These are phyloP conservation scores for Apodemia duryi DNA, from an alignment of 2,888 invertebrate species.

Conservation along the genomic window DNA sequence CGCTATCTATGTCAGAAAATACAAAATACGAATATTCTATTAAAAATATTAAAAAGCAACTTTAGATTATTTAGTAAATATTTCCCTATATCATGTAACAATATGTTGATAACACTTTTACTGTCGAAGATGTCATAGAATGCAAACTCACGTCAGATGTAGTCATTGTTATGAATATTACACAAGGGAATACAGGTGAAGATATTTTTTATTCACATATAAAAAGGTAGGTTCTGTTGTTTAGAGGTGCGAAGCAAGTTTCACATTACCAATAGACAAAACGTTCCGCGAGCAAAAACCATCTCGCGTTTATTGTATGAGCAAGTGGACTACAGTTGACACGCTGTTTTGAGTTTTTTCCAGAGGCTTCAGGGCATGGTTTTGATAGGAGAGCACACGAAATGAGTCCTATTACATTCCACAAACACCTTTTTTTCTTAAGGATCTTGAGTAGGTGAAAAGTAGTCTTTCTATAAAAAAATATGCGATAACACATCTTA, in stretches of 20 bases:
- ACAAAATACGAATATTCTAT: too few relatives aligned
- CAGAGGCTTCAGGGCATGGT: slow-evolving; percentile 39
- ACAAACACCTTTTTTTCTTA: slow-evolving; percentile 65
- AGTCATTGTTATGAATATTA: slow-evolving; percentile 47
- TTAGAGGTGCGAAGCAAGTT: slow-evolving; percentile 70
- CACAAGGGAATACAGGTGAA: slow-evolving; percentile 46
- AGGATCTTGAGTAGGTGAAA: slow-evolving; percentile 72
- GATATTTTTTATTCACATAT: slow-evolving; percentile 59
- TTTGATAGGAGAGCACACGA: slow-evolving; percentile 35
- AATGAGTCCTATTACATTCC: slow-evolving; percentile 47
- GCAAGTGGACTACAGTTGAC: slow-evolving; percentile 28
- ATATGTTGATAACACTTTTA: too few relatives aligned
- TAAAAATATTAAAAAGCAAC: too few relatives aligned
- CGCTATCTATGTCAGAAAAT: too few relatives aligned
- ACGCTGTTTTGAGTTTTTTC: slow-evolving; percentile 41
- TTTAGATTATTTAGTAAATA: too few relatives aligned
- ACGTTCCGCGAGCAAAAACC: slow-evolving; percentile 52
- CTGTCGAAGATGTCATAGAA: too few relatives aligned
- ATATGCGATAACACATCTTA: slow-evolving; percentile 54
- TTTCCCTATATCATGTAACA: too few relatives aligned
- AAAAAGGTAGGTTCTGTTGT: slow-evolving; percentile 67
- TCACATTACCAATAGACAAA: slow-evolving; percentile 74
- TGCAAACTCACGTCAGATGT: slow-evolving; percentile 29
- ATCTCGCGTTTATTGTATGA: slow-evolving; percentile 29
- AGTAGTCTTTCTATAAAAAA: slow-evolving; percentile 51